phyloP scores from a whole-genome alignment of 1,140 invertebrate genomes.

The Tetraneura akinire region DNA sequence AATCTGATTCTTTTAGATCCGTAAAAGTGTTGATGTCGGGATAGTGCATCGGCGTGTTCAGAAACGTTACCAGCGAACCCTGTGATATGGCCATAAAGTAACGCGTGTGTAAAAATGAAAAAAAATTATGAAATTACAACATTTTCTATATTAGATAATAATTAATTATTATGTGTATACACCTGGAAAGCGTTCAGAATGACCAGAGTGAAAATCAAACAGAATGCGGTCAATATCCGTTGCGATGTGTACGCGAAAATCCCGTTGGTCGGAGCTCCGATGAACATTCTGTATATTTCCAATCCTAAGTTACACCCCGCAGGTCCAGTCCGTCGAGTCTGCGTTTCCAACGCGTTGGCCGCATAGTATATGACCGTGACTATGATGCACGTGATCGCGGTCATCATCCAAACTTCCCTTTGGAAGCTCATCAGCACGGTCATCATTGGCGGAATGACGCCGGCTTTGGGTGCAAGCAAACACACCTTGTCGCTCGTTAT shows the following conservation, averaged over 20 bases:
- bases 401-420: conserved; percentile 56
- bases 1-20: conserved; percentile 57
- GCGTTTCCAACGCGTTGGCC: not conserved
- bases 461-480: conserved; percentile 59
- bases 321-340: not conserved
- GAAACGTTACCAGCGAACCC: conserved; percentile 54
- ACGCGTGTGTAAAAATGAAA: too few relatives aligned
- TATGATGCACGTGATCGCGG: conserved; percentile 54
- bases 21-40: conserved; percentile 58
- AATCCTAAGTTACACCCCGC: conserved; percentile 13
- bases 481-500: conserved; percentile 59
- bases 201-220: conserved; percentile 58
- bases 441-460: conserved; percentile 59
- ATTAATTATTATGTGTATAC: not conserved
- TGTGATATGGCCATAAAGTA: not conserved
- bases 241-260: conserved; percentile 53
- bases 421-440: conserved; percentile 59
- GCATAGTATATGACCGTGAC: conserved; percentile 55
- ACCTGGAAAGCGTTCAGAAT: conserved; percentile 52
- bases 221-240: conserved; percentile 56
- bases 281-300: conserved; percentile 48
- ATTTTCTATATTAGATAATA: too few relatives aligned
- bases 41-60: conserved; percentile 56
- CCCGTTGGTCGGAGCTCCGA: conserved; percentile 42
- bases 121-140: too few relatives aligned